Percentiles rank a stretch among this genome's conserved stretches.
These are phyloP conservation scores for Gallirallus australis DNA, from an alignment of 2,797 vertebrate species.

Conservation along the genomic window DNA sequence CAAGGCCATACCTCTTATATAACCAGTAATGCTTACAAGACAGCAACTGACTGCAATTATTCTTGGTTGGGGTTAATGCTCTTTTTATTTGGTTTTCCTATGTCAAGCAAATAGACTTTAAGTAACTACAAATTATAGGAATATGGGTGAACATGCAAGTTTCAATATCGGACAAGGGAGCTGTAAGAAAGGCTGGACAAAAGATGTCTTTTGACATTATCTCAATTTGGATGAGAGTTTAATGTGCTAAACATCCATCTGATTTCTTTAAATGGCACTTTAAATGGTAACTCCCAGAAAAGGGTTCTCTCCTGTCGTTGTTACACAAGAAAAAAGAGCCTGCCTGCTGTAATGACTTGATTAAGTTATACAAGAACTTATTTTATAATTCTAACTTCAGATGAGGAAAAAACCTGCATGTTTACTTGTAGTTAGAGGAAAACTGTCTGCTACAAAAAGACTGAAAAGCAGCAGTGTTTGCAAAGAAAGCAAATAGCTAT, in stretches of 20 bases:
- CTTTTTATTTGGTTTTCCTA: neutral
- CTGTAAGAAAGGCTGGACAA: neutral
- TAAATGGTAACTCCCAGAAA: neutral
- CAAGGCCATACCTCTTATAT: neutral
- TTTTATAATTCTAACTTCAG: neutral
- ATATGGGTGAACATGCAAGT: neutral
- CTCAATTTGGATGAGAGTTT: neutral
- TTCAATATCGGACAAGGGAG: neutral
- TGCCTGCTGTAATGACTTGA: accelerated
- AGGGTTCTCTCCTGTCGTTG: neutral
- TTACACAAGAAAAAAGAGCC: neutral
- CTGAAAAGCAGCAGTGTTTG: neutral
- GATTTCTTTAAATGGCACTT: neutral
- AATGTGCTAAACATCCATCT: neutral
- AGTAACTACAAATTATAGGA: neutral
- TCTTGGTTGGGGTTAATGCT: neutral
- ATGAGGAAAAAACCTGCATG: neutral
- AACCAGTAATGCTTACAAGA: neutral
- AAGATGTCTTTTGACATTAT: neutral
- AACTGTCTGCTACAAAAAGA: neutral
- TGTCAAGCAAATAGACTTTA: neutral
- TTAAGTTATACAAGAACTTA: neutral
- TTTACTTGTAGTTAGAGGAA: neutral
- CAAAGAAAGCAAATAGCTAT: neutral
- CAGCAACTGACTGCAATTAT: neutral